Evolutionary conservation across 2,113 vertebrate genomes (phyloP).

Genomic region (Coptodon bakossiorum): DNA sequence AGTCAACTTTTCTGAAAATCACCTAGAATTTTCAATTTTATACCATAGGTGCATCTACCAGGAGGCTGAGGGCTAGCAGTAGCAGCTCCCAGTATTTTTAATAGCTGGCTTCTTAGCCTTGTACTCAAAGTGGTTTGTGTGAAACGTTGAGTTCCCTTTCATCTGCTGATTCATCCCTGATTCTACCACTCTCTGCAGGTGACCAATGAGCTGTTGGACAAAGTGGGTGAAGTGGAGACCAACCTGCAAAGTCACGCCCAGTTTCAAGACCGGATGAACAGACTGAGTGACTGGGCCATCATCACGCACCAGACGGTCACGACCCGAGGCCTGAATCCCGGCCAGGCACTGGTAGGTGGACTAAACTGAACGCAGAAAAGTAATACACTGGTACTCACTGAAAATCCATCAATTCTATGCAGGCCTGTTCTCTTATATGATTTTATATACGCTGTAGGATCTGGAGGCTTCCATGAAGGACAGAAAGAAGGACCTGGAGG

Average conservation of each 20-base stretch:
- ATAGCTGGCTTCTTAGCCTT: not conserved
- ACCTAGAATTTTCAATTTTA: not conserved
- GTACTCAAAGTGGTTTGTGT: not conserved
- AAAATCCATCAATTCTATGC: not conserved
- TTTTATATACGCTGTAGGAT: constrained; percentile 31
- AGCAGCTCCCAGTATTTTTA: not conserved
- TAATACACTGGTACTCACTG: not conserved
- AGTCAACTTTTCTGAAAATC: not conserved
- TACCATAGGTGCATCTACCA: not conserved
- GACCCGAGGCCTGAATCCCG: constrained; percentile 41
- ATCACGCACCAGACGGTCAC: constrained; percentile 63
- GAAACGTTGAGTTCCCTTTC: not conserved
- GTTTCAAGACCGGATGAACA: constrained; percentile 70
- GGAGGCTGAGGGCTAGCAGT: not conserved
- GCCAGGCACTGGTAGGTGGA: constrained; percentile 65
- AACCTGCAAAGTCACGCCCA: constrained; percentile 66
- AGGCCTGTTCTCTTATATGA: not conserved
- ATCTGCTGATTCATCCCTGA: not conserved
- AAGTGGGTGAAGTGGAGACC: constrained; percentile 73
- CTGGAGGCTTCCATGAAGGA: constrained; percentile 71
- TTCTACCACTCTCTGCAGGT: constrained; percentile 53
- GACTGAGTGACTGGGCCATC: constrained; percentile 67
- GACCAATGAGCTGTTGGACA: constrained; percentile 77
- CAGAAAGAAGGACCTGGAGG: constrained; percentile 70
- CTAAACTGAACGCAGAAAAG: not conserved